Evolutionary conservation across 2,113 vertebrate species (phyloP).

Genomic region (Tapirus terrestris): DNA sequence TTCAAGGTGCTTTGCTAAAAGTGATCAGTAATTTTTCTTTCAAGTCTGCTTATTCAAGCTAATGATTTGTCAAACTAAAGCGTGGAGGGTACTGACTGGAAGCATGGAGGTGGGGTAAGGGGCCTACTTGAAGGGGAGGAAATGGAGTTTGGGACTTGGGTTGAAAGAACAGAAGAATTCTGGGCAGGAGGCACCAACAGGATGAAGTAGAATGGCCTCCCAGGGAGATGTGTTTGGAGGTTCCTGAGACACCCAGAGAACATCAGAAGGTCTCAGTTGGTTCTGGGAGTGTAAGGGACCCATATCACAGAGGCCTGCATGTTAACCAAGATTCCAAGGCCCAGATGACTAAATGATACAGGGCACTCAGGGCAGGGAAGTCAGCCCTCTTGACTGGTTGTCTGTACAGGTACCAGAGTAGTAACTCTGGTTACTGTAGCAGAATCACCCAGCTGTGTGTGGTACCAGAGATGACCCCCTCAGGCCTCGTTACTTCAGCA

Average conservation of each 20-base stretch:
- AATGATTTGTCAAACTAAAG: constrained; percentile 44
- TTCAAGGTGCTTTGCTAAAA: constrained; percentile 51
- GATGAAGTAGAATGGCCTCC: not conserved
- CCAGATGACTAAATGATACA: not conserved
- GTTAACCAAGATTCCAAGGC: not conserved
- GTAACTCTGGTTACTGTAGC: not conserved
- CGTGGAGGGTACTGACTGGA: not conserved
- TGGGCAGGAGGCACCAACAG: not conserved
- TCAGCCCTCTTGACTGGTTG: not conserved
- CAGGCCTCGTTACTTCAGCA: not conserved
- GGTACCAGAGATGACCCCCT: not conserved
- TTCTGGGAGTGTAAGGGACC: not conserved
- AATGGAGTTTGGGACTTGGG: not conserved
- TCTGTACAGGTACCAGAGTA: not conserved
- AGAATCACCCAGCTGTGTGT: not conserved
- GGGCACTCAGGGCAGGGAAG: not conserved
- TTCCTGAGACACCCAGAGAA: not conserved
- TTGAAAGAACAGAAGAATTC: constrained; percentile 44
- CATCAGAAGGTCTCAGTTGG: not conserved
- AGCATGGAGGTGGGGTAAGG: not conserved
- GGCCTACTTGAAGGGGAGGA: not conserved
- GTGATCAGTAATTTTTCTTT: constrained; percentile 64
- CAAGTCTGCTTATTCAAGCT: constrained; percentile 58
- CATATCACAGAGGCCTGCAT: not conserved
- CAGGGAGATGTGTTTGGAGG: not conserved